Conservation (phyloP, 2,888 invertebrate species). For the Caenorhabditis wallacei region DNA sequence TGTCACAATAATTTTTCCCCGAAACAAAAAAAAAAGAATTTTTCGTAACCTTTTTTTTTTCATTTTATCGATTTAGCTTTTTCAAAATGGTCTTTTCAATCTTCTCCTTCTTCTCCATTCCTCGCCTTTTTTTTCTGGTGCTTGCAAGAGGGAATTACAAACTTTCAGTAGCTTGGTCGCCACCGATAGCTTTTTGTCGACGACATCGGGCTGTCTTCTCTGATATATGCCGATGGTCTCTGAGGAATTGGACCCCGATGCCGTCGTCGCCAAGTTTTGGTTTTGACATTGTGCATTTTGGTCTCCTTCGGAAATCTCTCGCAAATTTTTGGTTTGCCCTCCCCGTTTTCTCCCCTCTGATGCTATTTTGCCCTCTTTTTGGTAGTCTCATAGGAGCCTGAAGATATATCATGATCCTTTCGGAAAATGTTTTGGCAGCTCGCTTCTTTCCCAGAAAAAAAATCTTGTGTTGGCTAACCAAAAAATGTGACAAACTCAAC, state of each 20-base stretch:
- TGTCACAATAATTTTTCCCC: constrained; percentile 6
- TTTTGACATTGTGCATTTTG: constrained; percentile 39
- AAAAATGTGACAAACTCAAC: constrained; percentile 23
- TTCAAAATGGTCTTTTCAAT: neutral
- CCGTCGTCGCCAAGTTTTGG: constrained; percentile 46
- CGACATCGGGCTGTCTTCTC: constrained; percentile 34
- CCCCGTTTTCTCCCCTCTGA: neutral
- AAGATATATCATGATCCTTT: constrained; percentile 48
- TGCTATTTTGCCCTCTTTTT: constrained; percentile 18
- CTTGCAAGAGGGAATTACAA: constrained; percentile 24
- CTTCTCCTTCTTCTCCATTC: neutral
- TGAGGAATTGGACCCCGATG: constrained; percentile 41
- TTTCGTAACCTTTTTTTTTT: too few relatives aligned
- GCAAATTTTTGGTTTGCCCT: constrained; percentile 3
- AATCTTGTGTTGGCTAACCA: constrained; percentile 1
- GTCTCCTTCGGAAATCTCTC: constrained; percentile 8
- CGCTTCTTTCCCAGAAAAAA: neutral
- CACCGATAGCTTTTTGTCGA: constrained; percentile 23
- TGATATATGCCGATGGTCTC: constrained; percentile 54
- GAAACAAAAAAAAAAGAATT: too few relatives aligned
- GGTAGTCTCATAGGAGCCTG: constrained; percentile 21
- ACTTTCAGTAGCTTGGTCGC: constrained; percentile 11
- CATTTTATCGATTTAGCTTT: neutral
- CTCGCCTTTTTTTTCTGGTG: neutral
- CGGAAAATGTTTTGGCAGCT: constrained; percentile 14